Evolutionary conservation across 2,113 vertebrate species (phyloP).

Genomic region (Cebidichthys violaceus): DNA sequence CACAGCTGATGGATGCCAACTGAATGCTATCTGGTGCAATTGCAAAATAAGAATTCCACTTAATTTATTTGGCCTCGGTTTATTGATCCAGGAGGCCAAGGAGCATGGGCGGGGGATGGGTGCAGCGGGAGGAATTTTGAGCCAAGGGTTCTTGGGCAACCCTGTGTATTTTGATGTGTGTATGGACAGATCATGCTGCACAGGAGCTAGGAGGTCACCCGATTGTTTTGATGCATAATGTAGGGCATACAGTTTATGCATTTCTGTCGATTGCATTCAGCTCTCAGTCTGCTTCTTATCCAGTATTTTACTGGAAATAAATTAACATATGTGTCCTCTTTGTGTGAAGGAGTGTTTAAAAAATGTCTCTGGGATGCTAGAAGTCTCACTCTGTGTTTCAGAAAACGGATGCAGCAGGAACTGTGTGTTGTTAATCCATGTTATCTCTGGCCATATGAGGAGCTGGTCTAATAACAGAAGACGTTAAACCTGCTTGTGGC

Average conservation of each 20-base stretch:
- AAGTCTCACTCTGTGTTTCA: background rate
- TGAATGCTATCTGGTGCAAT: slow-evolving; percentile 52
- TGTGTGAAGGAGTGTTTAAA: background rate
- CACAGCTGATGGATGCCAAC: slow-evolving; percentile 37
- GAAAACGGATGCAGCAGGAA: background rate
- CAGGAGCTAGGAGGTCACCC: slow-evolving; percentile 2
- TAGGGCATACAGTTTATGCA: background rate
- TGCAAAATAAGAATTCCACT: slow-evolving; percentile 61
- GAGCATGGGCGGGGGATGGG: slow-evolving; percentile 41
- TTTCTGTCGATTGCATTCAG: background rate
- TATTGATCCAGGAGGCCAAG: slow-evolving; percentile 71
- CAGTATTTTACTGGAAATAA: background rate
- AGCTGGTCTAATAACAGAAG: slow-evolving; percentile 30
- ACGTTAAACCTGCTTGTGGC: slow-evolving; percentile 21
- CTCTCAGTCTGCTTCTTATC: background rate
- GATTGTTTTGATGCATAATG: background rate
- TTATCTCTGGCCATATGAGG: slow-evolving; percentile 7
- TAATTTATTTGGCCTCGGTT: slow-evolving; percentile 68
- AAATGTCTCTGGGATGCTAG: background rate
- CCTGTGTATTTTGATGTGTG: background rate
- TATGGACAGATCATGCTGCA: slow-evolving; percentile 7
- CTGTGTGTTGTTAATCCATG: slow-evolving; percentile 17
- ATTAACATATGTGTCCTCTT: background rate
- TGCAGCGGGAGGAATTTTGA: slow-evolving; percentile 4
- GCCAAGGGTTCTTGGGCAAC: background rate